Evolutionary conservation across 2,888 invertebrate species (phyloP).

Genomic region (Caenorhabditis afra): DNA sequence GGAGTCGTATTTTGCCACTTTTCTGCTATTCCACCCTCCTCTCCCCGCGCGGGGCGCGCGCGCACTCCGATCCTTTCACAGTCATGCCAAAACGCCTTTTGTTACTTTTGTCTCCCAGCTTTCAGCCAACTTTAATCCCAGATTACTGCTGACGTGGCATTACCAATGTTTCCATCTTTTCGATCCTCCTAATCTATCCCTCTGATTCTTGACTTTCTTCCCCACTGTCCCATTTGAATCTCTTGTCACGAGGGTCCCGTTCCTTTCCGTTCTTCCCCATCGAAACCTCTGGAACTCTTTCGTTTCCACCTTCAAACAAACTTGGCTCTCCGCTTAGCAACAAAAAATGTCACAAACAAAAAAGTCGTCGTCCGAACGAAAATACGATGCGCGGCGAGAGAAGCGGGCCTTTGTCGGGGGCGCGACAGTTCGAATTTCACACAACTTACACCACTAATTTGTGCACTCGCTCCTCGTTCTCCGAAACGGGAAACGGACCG

Average conservation of each 20-base stretch:
- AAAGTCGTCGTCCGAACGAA: constrained; percentile 45
- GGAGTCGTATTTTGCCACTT: constrained; percentile 59
- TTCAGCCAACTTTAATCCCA: too few relatives aligned
- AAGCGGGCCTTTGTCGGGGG: constrained; percentile 36
- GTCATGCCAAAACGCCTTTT: constrained; percentile 36
- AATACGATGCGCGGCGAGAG: constrained; percentile 33
- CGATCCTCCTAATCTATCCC: neutral
- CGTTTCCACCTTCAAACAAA: neutral
- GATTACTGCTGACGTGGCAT: too few relatives aligned
- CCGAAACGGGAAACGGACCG: constrained; percentile 17
- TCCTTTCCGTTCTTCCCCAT: neutral
- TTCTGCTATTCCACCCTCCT: constrained; percentile 45
- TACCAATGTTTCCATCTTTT: neutral
- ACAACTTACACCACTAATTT: constrained; percentile 59
- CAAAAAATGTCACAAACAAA: constrained; percentile 50
- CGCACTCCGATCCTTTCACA: constrained; percentile 39
- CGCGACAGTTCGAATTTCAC: constrained; percentile 54
- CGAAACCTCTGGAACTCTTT: neutral
- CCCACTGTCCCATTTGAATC: too few relatives aligned
- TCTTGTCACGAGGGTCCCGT: too few relatives aligned
- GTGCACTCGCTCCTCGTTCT: constrained; percentile 21
- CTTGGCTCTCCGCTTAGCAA: neutral
- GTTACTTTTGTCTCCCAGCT: constrained; percentile 2
- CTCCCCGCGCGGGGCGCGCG: too few relatives aligned
- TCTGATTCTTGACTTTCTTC: neutral